phyloP scores from a whole-genome alignment of 2,113 vertebrate species.

The Rhinogobius similis region DNA sequence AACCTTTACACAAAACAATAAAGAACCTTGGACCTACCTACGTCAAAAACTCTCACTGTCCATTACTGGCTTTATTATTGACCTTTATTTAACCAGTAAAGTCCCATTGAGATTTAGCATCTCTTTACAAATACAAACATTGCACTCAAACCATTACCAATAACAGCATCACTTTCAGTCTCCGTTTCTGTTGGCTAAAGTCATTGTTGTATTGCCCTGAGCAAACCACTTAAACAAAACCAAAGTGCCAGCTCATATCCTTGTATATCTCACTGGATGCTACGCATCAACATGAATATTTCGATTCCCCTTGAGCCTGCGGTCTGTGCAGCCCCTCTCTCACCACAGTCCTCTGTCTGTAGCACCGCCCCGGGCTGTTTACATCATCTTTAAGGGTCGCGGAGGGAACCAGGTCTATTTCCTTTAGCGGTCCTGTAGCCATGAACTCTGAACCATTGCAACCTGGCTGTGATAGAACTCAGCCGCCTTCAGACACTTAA shows the following conservation, averaged over 20 bases:
- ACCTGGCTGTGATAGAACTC: conserved; percentile 18
- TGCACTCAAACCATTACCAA: too few species aligned
- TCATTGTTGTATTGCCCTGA: neutral
- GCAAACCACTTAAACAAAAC: neutral
- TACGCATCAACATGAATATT: conserved; percentile 23
- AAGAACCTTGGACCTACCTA: neutral
- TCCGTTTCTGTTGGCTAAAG: neutral
- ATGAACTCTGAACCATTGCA: conserved; percentile 19
- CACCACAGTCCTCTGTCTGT: conserved; percentile 3
- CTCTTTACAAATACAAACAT: too few species aligned
- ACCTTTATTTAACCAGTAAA: too few species aligned
- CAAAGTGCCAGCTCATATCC: neutral
- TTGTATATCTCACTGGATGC: conserved; percentile 13
- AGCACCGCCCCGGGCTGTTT: conserved; percentile 38
- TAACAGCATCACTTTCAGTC: too few species aligned
- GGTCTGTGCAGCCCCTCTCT: conserved; percentile 20
- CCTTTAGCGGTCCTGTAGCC: conserved; percentile 14
- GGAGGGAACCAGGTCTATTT: conserved; percentile 30
- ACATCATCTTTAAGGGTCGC: conserved; percentile 43
- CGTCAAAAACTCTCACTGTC: neutral
- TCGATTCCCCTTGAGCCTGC: conserved; percentile 33
- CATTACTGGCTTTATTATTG: too few species aligned
- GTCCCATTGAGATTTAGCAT: too few species aligned
- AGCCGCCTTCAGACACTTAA: conserved; percentile 3
- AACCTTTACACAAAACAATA: too few species aligned